phyloP scores from a whole-genome alignment of 2,888 invertebrate species.

The Tiphia femorata region DNA sequence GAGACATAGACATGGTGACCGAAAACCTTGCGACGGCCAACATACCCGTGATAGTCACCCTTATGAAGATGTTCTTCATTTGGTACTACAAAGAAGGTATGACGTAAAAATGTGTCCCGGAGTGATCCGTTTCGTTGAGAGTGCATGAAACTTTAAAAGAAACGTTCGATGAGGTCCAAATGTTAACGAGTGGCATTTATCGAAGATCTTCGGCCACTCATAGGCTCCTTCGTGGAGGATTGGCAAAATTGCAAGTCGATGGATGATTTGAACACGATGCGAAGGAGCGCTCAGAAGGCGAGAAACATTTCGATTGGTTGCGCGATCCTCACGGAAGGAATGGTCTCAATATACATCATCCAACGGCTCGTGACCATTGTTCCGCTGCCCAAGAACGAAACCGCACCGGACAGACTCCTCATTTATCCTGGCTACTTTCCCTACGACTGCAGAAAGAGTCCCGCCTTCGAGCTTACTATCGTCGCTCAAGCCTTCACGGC shows the following conservation, averaged over 20 bases:
- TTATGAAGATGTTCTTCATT: constrained; percentile 35
- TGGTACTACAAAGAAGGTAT: constrained; percentile 25
- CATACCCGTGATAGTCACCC: constrained; percentile 40
- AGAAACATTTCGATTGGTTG: constrained; percentile 21
- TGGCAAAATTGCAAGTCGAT: constrained; percentile 5
- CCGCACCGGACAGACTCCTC: not conserved
- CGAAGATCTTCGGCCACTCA: no score
- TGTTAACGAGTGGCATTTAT: no score
- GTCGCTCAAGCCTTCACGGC: not conserved
- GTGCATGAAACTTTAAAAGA: no score
- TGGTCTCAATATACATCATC: constrained; percentile 18
- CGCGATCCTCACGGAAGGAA: constrained; percentile 31
- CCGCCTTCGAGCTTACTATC: not conserved
- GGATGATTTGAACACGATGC: constrained; percentile 17
- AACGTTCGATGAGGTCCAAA: no score
- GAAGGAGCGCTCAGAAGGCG: constrained; percentile 10
- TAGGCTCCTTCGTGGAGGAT: constrained; percentile 26
- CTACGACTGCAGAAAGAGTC: not conserved
- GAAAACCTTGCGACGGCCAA: no score
- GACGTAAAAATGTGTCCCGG: no score
- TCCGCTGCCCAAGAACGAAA: not conserved
- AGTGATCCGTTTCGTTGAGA: no score
- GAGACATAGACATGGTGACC: no score
- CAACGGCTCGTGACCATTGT: not conserved
- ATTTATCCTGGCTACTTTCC: not conserved